phyloP scores from a whole-genome alignment of 2,888 invertebrate species.

The Trissolcus japonicus region DNA sequence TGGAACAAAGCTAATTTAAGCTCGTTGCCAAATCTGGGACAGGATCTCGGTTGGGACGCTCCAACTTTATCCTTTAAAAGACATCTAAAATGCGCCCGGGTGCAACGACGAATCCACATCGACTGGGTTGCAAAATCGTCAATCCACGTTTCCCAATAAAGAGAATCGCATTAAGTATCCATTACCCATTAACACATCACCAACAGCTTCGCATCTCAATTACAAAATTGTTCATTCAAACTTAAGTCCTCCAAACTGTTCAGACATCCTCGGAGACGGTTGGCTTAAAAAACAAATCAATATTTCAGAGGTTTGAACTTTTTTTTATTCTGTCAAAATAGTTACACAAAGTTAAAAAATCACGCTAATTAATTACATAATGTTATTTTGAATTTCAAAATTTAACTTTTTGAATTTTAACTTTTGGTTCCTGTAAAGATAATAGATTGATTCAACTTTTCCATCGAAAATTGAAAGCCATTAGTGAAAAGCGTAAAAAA shows the following conservation, averaged over 20 bases:
- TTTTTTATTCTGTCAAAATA: too few relatives aligned
- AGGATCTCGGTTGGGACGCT: slow-evolving; percentile 9
- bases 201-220: slow-evolving; percentile 31
- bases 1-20: slow-evolving; percentile 27
- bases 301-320: too few relatives aligned
- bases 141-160: slow-evolving; percentile 66
- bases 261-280: too few relatives aligned
- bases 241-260: too few relatives aligned
- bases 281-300: too few relatives aligned
- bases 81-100: slow-evolving; percentile 11
- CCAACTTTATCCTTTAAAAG: slow-evolving; percentile 18
- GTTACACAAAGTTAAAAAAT: too few relatives aligned
- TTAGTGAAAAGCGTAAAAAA: neutral
- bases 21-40: slow-evolving; percentile 11
- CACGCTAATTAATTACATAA: too few relatives aligned
- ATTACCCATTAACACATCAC: slow-evolving; percentile 44
- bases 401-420: too few relatives aligned
- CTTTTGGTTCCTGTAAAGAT: too few relatives aligned
- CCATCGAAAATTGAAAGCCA: neutral
- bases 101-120: slow-evolving; percentile 59
- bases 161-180: slow-evolving; percentile 71
- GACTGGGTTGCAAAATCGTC: slow-evolving; percentile 60
- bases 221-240: slow-evolving; percentile 11
- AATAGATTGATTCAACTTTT: too few relatives aligned
- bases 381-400: too few relatives aligned